phyloP scores from a whole-genome alignment of 2,888 invertebrate species.

The Philereme transversata region DNA sequence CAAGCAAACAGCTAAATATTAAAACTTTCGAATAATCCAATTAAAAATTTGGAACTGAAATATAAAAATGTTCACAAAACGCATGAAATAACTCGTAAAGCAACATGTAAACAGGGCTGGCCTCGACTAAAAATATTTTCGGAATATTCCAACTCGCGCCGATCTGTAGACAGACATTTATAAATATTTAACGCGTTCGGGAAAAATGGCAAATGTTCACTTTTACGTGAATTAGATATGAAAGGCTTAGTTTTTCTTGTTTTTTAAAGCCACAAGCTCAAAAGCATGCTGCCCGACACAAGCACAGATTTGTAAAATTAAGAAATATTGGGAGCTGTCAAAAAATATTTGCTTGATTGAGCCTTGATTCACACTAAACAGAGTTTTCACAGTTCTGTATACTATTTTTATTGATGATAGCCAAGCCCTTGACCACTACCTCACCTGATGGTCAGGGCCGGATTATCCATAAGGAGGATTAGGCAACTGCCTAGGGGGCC shows the following conservation, averaged over 20 bases:
- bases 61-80: slow-evolving; percentile 28
- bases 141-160: slow-evolving; percentile 65
- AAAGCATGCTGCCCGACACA: no score
- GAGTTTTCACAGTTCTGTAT: no score
- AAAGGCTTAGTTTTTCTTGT: not conserved
- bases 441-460: no score
- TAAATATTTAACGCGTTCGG: slow-evolving; percentile 52
- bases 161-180: slow-evolving; percentile 51
- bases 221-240: slow-evolving; percentile 13
- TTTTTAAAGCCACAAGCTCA: not conserved
- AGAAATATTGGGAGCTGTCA: no score
- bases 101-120: slow-evolving; percentile 75
- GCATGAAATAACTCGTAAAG: slow-evolving; percentile 62
- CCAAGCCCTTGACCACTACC: no score
- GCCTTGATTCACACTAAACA: no score
- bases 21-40: not conserved
- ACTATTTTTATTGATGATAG: no score
- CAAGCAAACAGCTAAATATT: not conserved
- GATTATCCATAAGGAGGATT: no score
- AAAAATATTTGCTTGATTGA: no score
- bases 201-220: slow-evolving; percentile 36
- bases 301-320: no score
- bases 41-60: slow-evolving; percentile 2
- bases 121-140: slow-evolving; percentile 79
- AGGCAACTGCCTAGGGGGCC: no score